A percentile compares a stretch with the other conserved stretches of the same genome.
phyloP scores from a whole-genome alignment of 92 coral and sea anemone genomes.

The Actinernus sp. region DNA sequence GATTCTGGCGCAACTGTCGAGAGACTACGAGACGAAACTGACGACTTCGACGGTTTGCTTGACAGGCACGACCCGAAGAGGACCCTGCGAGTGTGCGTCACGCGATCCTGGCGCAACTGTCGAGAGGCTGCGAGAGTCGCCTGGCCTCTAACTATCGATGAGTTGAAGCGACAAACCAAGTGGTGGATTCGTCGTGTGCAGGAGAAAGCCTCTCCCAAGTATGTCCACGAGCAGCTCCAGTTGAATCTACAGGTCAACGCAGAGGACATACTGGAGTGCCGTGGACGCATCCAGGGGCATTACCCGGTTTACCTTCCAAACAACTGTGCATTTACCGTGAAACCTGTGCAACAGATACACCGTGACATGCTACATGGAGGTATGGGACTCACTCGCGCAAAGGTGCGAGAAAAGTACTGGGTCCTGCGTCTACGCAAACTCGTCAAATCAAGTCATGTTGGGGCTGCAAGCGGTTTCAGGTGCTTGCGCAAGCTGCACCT shows the following conservation, averaged over 20 bases:
- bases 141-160: too few species aligned
- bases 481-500: constrained; percentile 18
- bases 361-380: constrained; percentile 38
- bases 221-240: constrained; percentile 2
- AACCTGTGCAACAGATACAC: constrained; percentile 33
- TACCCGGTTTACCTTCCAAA: too few species aligned
- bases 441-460: constrained; percentile 17
- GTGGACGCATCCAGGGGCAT: too few species aligned
- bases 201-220: constrained; percentile 4
- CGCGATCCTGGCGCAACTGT: constrained; percentile 11
- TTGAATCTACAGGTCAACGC: too few species aligned
- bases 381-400: constrained; percentile 24
- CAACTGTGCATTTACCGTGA: constrained; percentile 27
- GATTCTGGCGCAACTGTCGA: constrained; percentile 18
- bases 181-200: constrained; percentile 10
- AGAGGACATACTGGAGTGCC: too few species aligned
- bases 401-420: constrained; percentile 30
- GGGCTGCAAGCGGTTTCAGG: constrained; percentile 29
- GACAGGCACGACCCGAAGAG: constrained; percentile 12
- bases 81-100: constrained; percentile 23
- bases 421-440: constrained; percentile 12
- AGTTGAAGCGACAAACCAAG: neutral
- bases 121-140: neutral
- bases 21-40: too few species aligned
- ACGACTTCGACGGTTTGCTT: constrained; percentile 19